Evolutionary conservation across 2,888 invertebrate species (phyloP), one percentile per base, ranked within the genome.

Genomic region (Epinotia demarniana): DNA sequence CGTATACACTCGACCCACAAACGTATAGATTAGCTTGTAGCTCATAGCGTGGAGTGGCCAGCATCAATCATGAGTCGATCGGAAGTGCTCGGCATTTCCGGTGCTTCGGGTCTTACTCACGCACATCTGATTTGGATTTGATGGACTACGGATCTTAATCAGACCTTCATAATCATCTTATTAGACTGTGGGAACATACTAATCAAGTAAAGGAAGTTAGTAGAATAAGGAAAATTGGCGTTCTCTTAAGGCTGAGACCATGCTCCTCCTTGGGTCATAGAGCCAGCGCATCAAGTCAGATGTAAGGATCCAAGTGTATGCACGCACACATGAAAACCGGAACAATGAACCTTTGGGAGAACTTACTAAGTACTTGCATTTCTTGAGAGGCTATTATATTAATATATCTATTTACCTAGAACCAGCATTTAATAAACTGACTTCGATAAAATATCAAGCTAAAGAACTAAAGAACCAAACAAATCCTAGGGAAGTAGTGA

Each of bases 41-140:
- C 64, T 72, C 57, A 73, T 61, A 53, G 39, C 60, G 61, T 61
- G 58, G 39, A 39, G 43, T 69, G 69, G 69, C 58, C 46, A 53
- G 23, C 67, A 66, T 66, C 60, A 61, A 68, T 73, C 61, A 61
- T 39, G 60, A 58, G 3, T 16, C 1, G 61, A 62, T 53, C 67
- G 67, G 73, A 68, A 68, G 67, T 60, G 43, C 19, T 39, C 27
- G 61, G 67, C 61, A 68, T 55, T 61, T 73, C 73, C 73, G 67
- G 58, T 46, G 46, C 11, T n/a, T 53, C 3, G 61, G 53, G 53
- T 6, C 53, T 68, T 61, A 73, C 61, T 73, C 73, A 73, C 16
- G 43, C 39, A 39, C 67, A 67, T 46, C 27, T 46, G 43, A 58
- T 69, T 69, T 46, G 58, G 58, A 60, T 58, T 27, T 46, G 11